Evolutionary conservation across 1,140 invertebrate genomes (phyloP).

Genomic region (Drosophila rufa): DNA sequence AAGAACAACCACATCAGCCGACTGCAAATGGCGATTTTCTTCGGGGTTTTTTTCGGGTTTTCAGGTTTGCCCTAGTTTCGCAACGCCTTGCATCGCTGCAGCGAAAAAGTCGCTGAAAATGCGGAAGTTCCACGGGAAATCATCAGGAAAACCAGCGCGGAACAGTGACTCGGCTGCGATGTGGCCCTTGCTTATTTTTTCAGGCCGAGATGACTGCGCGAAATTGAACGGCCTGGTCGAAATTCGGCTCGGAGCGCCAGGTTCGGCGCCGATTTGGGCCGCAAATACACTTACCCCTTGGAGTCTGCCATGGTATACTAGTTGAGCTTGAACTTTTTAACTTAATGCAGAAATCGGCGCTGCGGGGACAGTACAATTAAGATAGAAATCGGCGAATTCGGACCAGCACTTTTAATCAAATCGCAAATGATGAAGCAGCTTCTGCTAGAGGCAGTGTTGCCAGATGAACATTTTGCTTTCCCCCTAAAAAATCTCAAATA

Average conservation of each 20-base stretch:
- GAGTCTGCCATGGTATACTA: slow-evolving; percentile 69
- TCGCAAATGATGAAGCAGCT: slow-evolving; percentile 53
- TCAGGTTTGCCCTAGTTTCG: slow-evolving; percentile 65
- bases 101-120: slow-evolving; percentile 18
- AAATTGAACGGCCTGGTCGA: slow-evolving; percentile 56
- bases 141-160: background rate
- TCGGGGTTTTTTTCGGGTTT: slow-evolving; percentile 21
- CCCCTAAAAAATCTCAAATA: no score
- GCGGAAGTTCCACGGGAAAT: background rate
- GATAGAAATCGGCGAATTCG: slow-evolving; percentile 29
- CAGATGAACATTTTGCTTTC: background rate
- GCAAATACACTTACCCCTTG: slow-evolving; percentile 69
- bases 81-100: slow-evolving; percentile 23
- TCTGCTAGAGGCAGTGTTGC: slow-evolving; percentile 5
- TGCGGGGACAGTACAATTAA: slow-evolving; percentile 27
- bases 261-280: slow-evolving; percentile 48
- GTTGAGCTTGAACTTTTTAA: slow-evolving; percentile 60
- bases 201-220: slow-evolving; percentile 72
- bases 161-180: slow-evolving; percentile 29
- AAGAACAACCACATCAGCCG: slow-evolving; percentile 42
- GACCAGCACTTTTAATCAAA: slow-evolving; percentile 59
- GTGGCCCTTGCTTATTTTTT: slow-evolving; percentile 68
- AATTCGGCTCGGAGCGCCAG: slow-evolving; percentile 10
- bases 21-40: slow-evolving; percentile 68
- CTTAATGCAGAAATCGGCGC: slow-evolving; percentile 66